A percentile compares a stretch with the other conserved stretches of the same genome.
Evolutionary conservation across 30 jellyfish, hydroid and myxozoan genomes (phyloP).

Genomic region (Aurelia coerulea): DNA sequence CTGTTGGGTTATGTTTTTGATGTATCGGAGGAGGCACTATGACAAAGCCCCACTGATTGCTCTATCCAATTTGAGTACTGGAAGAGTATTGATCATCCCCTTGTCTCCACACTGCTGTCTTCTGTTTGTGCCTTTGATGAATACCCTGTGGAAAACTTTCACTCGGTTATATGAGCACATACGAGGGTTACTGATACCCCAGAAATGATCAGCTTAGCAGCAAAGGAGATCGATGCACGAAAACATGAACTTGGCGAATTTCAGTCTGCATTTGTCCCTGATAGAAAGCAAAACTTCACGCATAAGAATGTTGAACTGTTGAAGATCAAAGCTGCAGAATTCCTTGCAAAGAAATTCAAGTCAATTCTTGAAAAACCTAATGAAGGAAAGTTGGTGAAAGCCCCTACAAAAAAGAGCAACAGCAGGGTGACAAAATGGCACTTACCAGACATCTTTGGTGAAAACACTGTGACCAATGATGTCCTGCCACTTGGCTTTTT

Average conservation of each 20-base stretch:
- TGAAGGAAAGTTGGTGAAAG: not conserved
- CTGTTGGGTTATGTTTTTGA: slow-evolving; percentile 12
- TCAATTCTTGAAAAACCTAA: slow-evolving; percentile 2
- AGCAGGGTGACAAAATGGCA: slow-evolving; percentile 12
- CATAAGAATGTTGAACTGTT: slow-evolving; percentile 4
- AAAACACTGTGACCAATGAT: slow-evolving; percentile 13
- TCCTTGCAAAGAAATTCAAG: not conserved
- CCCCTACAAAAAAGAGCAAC: not conserved
- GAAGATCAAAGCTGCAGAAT: not conserved
- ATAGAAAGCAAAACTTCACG: not conserved
- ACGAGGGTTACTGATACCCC: not conserved
- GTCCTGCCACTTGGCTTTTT: slow-evolving; percentile 27
- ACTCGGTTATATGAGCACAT: slow-evolving; percentile 10
- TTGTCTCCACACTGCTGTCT: slow-evolving; percentile 3
- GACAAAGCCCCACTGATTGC: slow-evolving; percentile 41
- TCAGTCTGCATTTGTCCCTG: slow-evolving; percentile 6
- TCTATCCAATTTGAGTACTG: slow-evolving; percentile 12
- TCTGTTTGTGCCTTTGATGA: not conserved
- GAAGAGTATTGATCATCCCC: slow-evolving; percentile 18
- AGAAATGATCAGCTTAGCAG: slow-evolving; percentile 2
- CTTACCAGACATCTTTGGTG: slow-evolving; percentile 18
- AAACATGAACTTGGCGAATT: not conserved
- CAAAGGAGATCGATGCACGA: slow-evolving; percentile 4
- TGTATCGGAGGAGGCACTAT: slow-evolving; percentile 7
- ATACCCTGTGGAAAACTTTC: not conserved